These are phyloP conservation scores for Eulemur macaco DNA, from an alignment of 2,113 vertebrate species.

Conservation along the genomic window DNA sequence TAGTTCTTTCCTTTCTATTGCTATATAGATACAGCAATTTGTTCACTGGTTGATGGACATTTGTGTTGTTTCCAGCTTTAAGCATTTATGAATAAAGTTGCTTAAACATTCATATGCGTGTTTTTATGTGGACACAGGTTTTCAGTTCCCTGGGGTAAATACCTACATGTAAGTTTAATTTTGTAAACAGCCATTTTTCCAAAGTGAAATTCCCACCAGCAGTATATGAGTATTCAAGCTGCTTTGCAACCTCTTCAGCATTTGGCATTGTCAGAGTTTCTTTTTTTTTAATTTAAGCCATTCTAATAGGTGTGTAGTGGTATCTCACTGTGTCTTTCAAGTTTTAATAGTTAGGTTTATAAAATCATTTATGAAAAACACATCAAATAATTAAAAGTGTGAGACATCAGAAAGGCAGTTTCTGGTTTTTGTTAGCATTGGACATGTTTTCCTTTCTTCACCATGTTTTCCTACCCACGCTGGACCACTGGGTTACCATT, in stretches of 20 bases:
- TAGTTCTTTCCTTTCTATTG: not conserved
- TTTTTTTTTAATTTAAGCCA: not conserved
- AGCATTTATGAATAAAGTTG: not conserved
- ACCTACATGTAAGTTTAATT: not conserved
- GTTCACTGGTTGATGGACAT: not conserved
- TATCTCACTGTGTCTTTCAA: constrained; percentile 21
- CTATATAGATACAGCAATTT: not conserved
- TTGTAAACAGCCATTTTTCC: not conserved
- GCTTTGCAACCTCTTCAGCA: not conserved
- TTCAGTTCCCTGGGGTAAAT: not conserved
- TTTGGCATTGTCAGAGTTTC: not conserved
- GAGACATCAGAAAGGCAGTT: not conserved
- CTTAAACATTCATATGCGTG: not conserved
- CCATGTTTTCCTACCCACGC: not conserved
- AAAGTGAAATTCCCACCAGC: not conserved
- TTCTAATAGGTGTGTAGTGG: not conserved
- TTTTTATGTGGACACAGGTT: not conserved
- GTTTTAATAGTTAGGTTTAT: constrained; percentile 27
- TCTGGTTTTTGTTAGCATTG: not conserved
- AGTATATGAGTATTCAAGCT: not conserved
- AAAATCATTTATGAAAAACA: constrained; percentile 4
- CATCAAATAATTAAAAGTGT: not conserved
- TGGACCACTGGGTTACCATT: not conserved
- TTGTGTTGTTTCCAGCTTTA: not conserved
- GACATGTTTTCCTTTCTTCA: not conserved